Base-by-base conservation (phyloP, 1,140 invertebrate species). In the Pachyrhynchus sulphureomaculatus region DNA sequence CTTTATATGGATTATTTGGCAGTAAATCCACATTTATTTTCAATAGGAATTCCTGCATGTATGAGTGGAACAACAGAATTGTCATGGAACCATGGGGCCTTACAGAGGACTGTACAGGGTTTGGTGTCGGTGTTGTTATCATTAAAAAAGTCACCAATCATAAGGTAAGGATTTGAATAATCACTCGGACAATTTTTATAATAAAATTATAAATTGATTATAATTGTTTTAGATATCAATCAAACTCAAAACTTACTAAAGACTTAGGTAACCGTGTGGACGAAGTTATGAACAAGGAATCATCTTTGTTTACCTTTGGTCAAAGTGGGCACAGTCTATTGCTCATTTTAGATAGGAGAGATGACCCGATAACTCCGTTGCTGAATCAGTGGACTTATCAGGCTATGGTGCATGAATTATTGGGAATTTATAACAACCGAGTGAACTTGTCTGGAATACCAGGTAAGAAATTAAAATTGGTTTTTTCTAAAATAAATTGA, bases 301-400 rank as follows among this genome's bases (percentile, higher is more conserved):
- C 90, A 8, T 84, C 83, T 41, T 79, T 96, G 0, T 94, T 96
- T 78, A 88, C 96, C 71, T 93, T 92, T 74, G 82, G 88, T 32
- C 84, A 78, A 17, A 65, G 68, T 17, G 79, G 86, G 0, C 80
- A 84, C 3, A 89, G 94, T 1, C 75, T 95, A 58, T 73, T 99
- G 49, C 73, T 99, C 1, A 90, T 99, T 64, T 72, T 99, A 10
- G 96, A 98, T 75, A 82, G 96, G 67, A 81, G 91, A 70, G 91
- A 93, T 76, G 98, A 99, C 83, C 89, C 95, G 0, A 88, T 99
- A 0, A 98, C 98, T 2, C 97, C 97, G 0, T 77, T 99, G 41
- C 77, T 99, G n/a, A 98, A 94, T 80, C 96, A 95, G 80, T 99
- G 98, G 98, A 99, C 96, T 0, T 99, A 99, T 79, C 96, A 99